Evolutionary conservation across 2,113 vertebrate genomes (phyloP).

Genomic region (Gnathonemus longibarbis): DNA sequence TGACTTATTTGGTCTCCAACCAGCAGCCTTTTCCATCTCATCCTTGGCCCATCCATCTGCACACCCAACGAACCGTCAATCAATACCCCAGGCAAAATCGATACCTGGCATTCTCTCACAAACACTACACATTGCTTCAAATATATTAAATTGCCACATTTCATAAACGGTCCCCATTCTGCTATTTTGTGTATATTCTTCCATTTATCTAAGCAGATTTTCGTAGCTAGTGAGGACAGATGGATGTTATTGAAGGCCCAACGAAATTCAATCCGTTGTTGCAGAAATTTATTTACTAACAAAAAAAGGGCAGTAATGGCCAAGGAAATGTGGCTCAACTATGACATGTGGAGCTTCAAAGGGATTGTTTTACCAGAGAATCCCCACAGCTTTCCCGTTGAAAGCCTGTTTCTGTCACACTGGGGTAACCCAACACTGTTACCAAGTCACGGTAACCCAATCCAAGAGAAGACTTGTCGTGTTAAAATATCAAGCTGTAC

Average conservation of each 20-base stretch:
- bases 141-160: conserved; percentile 29
- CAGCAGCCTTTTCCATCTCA: conserved; percentile 32
- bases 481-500: conserved; percentile 7
- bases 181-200: neutral
- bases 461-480: neutral
- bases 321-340: neutral
- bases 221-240: neutral
- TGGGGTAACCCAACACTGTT: neutral
- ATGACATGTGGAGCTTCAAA: neutral
- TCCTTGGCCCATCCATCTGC: conserved; percentile 24
- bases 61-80: conserved; percentile 23
- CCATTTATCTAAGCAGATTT: neutral
- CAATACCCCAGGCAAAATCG: conserved; percentile 31
- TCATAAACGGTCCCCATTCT: conserved; percentile 22
- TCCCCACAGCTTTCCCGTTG: neutral
- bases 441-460: conserved; percentile 9
- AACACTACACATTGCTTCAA: conserved; percentile 38
- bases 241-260: neutral
- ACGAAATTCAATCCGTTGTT: neutral
- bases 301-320: neutral
- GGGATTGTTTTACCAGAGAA: neutral
- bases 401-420: neutral
- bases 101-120: conserved; percentile 32
- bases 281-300: neutral
- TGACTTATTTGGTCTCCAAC: conserved; percentile 24